Evolutionary conservation across 2,888 invertebrate species (phyloP), one percentile per base, ranked within the genome.

Genomic region (Pandemis heparana): DNA sequence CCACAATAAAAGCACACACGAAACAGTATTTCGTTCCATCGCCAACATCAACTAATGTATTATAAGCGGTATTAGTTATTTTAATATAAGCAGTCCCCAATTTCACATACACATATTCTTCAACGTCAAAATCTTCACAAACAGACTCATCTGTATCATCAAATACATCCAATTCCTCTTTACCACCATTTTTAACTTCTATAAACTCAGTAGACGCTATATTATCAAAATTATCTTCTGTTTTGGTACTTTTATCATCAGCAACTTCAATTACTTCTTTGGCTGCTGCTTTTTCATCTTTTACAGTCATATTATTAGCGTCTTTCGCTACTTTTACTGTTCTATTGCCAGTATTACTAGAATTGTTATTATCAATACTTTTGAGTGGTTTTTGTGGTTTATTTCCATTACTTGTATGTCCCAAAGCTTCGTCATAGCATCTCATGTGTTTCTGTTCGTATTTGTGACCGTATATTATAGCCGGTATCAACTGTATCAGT

Each of bases 61-160:
- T 77, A 32, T 78, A 82, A 0, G 82, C 70, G 0, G 72, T 39
- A 16, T 75, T 60, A 0, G 77, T 68, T 1, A 84, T 75, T 75
- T 80, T 82, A 5, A 77, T 67, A 48, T 70, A 79, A 0, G 43
- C 56, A 51, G 82, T 82, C 7, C 78, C 79, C 5, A 80, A 32
- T 71, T 81, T 82, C 5, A 85, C 69, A 74, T 79, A 81, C 0
- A 84, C 72, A 39, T 73, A 76, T 14, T 80, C 80, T 23, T 82
- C 81, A 0, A 70, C 14, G 67, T 81, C 77, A 8, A 82, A 77
- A 0, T 66, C 48, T 0, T 79, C 76, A 1, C 56, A 67, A 8
- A 56, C 46, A 0, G 77, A 78, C 8, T 76, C 79, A 8, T 79
- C 65, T 10, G 38, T 10, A 9, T 32, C 70, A 8, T 60, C 63